A percentile compares a stretch with the other conserved stretches of the same genome.
Evolutionary conservation across 2,113 vertebrate genomes (phyloP).

Genomic region (Prinia subflava): DNA sequence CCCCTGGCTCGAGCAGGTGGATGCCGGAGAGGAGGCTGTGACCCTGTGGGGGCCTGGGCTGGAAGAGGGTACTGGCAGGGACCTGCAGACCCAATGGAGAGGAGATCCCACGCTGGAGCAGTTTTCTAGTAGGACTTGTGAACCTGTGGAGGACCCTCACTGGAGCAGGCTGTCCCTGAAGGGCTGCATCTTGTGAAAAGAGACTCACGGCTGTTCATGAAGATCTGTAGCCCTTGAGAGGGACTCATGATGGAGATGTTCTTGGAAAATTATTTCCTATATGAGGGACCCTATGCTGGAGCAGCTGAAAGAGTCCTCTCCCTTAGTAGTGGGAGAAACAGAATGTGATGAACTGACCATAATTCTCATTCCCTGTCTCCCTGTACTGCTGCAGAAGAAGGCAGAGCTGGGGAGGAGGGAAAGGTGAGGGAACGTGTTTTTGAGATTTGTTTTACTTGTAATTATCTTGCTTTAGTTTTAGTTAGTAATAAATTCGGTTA

Average conservation of each 20-base stretch:
- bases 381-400: too few relatives aligned
- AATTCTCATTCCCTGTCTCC: neutral
- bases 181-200: neutral
- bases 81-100: neutral
- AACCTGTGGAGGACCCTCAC: too few relatives aligned
- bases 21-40: neutral
- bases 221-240: neutral
- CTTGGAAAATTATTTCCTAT: neutral
- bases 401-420: neutral
- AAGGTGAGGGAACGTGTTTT: neutral
- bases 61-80: neutral
- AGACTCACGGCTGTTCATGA: neutral
- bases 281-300: neutral
- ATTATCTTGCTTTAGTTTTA: neutral
- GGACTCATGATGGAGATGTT: neutral
- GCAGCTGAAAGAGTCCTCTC: neutral
- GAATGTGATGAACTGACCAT: neutral
- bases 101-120: neutral
- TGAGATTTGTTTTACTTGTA: neutral
- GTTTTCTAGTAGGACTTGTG: neutral
- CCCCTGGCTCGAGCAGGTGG: accelerated
- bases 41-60: accelerated
- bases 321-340: neutral
- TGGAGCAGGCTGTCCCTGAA: neutral
- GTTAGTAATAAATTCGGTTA: neutral